Percentiles rank a stretch among this genome's conserved stretches.
These are phyloP conservation scores for Ommatoiulus sabulosus DNA, from an alignment of 2,888 invertebrate genomes.

Conservation along the genomic window DNA sequence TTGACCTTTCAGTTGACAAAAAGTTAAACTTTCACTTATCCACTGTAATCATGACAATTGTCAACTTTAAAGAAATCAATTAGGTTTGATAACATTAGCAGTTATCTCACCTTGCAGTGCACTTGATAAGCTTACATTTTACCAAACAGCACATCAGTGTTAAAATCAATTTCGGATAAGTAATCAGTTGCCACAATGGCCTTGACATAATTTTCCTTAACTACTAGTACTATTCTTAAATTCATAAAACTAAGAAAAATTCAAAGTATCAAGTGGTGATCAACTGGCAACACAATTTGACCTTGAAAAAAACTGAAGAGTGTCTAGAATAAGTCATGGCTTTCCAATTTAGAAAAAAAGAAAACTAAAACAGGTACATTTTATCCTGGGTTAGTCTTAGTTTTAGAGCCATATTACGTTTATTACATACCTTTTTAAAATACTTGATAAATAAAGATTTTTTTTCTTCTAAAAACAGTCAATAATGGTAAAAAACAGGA, in stretches of 20 bases:
- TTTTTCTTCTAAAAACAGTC: too few species aligned
- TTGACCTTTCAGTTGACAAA: too few species aligned
- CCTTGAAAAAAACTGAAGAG: conserved; percentile 8
- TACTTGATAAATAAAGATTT: too few species aligned
- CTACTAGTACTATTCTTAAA: background rate
- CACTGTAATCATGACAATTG: too few species aligned
- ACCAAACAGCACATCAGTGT: background rate
- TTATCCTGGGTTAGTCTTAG: too few species aligned
- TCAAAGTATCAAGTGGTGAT: background rate
- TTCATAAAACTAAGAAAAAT: background rate
- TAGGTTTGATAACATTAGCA: background rate
- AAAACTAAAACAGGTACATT: too few species aligned
- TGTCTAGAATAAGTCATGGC: background rate
- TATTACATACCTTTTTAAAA: too few species aligned
- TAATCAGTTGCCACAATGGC: conserved; percentile 16
- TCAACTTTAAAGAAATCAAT: too few species aligned
- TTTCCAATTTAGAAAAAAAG: background rate
- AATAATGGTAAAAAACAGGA: too few species aligned
- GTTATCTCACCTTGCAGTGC: background rate
- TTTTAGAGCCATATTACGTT: too few species aligned
- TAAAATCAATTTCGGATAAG: conserved; percentile 30
- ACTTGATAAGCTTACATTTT: background rate
- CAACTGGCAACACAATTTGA: background rate
- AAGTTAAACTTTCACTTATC: too few species aligned
- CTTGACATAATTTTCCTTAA: conserved; percentile 7